phyloP scores from a whole-genome alignment of 1,140 invertebrate genomes.

The Doryteuthis pealeii region DNA sequence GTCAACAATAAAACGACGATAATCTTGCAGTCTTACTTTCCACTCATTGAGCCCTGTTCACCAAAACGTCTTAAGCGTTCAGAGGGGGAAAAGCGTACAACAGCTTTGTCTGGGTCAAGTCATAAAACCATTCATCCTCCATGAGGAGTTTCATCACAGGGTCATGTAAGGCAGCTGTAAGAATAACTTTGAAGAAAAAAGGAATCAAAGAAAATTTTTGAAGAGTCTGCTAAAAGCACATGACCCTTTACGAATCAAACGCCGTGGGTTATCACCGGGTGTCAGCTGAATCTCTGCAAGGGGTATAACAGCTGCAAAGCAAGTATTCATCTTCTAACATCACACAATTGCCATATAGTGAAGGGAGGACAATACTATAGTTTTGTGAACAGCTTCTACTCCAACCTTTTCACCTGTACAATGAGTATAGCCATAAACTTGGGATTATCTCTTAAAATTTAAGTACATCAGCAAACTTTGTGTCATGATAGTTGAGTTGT shows the following conservation, averaged over 20 bases:
- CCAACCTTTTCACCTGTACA: conserved; percentile 72
- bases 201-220: conserved; percentile 84
- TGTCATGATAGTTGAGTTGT: conserved; percentile 69
- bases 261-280: conserved; percentile 79
- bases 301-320: conserved; percentile 77
- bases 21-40: conserved; percentile 71
- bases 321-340: conserved; percentile 79
- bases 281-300: conserved; percentile 72
- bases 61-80: conserved; percentile 81
- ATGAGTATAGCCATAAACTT: conserved; percentile 73
- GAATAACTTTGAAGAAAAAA: conserved; percentile 89
- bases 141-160: conserved; percentile 91
- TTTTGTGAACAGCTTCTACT: conserved; percentile 55
- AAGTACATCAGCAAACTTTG: conserved; percentile 78
- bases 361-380: conserved; percentile 71
- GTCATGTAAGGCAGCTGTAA: conserved; percentile 87
- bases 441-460: conserved; percentile 75
- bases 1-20: conserved; percentile 70
- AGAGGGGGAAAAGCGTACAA: conserved; percentile 71
- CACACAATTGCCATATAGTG: conserved; percentile 81
- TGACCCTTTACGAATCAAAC: conserved; percentile 78
- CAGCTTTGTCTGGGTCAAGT: conserved; percentile 87
- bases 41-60: conserved; percentile 72
- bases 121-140: conserved; percentile 89
- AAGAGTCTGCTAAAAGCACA: conserved; percentile 90